Base-by-base conservation (phyloP, 2,888 invertebrate species). In the Polydesmus complanatus region DNA sequence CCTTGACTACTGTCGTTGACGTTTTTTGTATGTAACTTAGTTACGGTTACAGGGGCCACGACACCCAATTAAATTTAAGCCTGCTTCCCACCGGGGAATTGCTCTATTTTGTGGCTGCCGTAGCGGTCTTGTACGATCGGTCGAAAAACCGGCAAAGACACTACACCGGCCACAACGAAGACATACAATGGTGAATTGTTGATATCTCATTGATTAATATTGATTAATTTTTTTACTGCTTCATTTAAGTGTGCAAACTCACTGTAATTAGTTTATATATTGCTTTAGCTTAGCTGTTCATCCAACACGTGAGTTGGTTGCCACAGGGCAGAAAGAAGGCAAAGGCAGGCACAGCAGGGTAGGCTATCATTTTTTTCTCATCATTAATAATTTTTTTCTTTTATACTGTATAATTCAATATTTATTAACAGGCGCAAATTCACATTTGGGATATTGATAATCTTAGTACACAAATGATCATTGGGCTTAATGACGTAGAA, bases 381-480 rank as follows among this genome's bases (percentile, higher is more conserved):
- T n/a, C n/a, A n/a, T 56, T 54, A 25, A 23, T 53, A 22, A 47
- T 21, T 1, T 54, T 60, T 5, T 56, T 54, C 21, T 37, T 48
- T 50, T 47, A 27, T 59, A n/a, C n/a, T n/a, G n/a, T n/a, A n/a
- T n/a, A n/a, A n/a, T n/a, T n/a, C n/a, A n/a, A n/a, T n/a, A n/a
- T n/a, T n/a, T n/a, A n/a, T n/a, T n/a, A n/a, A n/a, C 26, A 71
- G 70, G 71, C 74, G 19, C 91, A 92, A 71, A 88, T 94, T 21
- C 80, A 92, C 61, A 88, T 94, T 67, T 94, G 93, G 93, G 88
- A 91, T 71, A 88, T 89, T 0, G 87, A 88, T 73, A 87, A 89
- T 1, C 74, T 94, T 65, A 87, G 88, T 73, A 93, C 92, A 0
- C 78, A 90, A 50, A 88, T 89, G 71, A 88, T 92, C 27, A 88